Percentiles rank a stretch among this genome's conserved stretches.
Evolutionary conservation across 2,113 vertebrate species (phyloP).

Genomic region (Tragulus kanchil): DNA sequence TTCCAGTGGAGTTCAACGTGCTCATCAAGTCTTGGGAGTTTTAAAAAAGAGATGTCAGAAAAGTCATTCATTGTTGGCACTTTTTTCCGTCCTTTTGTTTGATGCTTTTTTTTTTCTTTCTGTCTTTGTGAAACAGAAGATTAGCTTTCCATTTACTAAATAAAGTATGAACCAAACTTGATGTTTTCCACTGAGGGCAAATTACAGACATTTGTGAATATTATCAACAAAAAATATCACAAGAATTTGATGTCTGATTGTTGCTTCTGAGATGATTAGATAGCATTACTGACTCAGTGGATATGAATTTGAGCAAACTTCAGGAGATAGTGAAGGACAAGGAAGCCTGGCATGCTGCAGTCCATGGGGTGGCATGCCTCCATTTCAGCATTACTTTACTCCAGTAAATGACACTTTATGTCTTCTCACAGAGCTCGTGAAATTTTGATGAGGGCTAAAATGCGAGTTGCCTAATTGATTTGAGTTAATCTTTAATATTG

Average conservation of each 20-base stretch:
- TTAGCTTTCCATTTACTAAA: not conserved
- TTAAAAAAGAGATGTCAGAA: not conserved
- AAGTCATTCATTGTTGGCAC: not conserved
- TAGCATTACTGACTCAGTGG: not conserved
- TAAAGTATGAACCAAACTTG: not conserved
- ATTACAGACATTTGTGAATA: constrained; percentile 12
- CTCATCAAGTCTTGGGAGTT: constrained; percentile 7
- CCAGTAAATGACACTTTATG: not conserved
- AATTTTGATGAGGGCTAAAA: constrained; percentile 78
- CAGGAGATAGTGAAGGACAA: not conserved
- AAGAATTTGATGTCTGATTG: constrained; percentile 16
- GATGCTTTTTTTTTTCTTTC: not conserved
- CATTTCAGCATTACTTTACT: not conserved
- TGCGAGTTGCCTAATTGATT: constrained; percentile 63
- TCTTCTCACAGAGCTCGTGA: constrained; percentile 69
- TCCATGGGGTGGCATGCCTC: not conserved
- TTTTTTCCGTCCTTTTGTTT: not conserved
- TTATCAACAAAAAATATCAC: not conserved
- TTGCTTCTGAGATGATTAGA: not conserved
- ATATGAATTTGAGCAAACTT: not conserved
- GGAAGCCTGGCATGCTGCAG: accelerated
- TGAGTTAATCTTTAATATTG: constrained; percentile 63
- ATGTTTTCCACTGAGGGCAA: constrained; percentile 12
- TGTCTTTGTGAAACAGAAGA: not conserved
- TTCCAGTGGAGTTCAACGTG: not conserved